Percentiles rank a stretch among this genome's conserved stretches.
These are phyloP conservation scores for Morinoia aosen DNA, from an alignment of 2,888 invertebrate species.

Conservation along the genomic window DNA sequence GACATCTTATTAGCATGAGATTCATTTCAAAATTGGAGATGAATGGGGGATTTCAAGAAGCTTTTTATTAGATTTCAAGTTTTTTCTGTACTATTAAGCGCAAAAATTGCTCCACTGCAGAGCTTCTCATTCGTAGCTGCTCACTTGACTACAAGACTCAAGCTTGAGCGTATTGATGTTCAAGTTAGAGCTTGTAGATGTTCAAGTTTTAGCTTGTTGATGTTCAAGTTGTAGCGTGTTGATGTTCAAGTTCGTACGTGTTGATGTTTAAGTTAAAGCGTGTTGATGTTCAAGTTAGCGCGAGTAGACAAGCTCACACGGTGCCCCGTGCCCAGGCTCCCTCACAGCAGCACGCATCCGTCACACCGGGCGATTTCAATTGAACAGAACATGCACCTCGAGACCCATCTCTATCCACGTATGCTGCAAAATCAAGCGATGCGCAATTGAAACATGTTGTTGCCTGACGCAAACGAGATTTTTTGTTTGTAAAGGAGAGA, in stretches of 20 bases:
- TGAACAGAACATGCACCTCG: conserved; percentile 19
- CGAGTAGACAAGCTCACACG: background rate
- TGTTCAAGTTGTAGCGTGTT: no score
- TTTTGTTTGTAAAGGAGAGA: background rate
- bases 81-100: background rate
- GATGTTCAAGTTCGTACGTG: no score
- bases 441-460: background rate
- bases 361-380: conserved; percentile 25
- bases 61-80: background rate
- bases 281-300: background rate
- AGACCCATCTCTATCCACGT: background rate
- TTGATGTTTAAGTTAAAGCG: no score
- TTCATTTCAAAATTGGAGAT: background rate
- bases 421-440: conserved; percentile 13
- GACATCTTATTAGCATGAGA: background rate
- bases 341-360: background rate
- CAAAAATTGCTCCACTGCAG: background rate
- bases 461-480: background rate
- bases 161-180: background rate
- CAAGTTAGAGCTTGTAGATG: no score
- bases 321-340: background rate
- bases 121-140: background rate
- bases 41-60: background rate
- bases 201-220: no score
- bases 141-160: background rate